Percentiles rank a stretch among this genome's conserved stretches.
phyloP scores from a whole-genome alignment of 2,797 vertebrate species.

The Sebastes elongatus region DNA sequence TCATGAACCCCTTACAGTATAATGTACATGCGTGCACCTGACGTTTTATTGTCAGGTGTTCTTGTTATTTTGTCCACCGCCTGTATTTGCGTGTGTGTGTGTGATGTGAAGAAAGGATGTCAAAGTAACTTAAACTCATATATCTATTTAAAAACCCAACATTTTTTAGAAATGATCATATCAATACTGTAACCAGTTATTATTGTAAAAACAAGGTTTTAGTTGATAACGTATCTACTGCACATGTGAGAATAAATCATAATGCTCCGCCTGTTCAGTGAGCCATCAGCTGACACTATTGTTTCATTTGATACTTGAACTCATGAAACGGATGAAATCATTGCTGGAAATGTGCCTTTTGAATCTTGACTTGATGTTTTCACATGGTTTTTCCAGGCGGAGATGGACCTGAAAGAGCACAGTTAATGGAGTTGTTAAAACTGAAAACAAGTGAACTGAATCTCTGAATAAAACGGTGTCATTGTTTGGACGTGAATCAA shows the following conservation, averaged over 20 bases:
- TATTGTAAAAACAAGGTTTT: neutral
- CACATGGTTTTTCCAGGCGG: conserved; percentile 14
- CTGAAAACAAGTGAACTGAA: conserved; percentile 31
- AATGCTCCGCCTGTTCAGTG: neutral
- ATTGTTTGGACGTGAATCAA: conserved; percentile 17
- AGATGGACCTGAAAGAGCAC: conserved; percentile 16
- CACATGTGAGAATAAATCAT: neutral
- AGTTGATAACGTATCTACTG: neutral
- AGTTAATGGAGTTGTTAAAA: conserved; percentile 23
- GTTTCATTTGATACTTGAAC: conserved; percentile 38
- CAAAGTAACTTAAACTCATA: neutral
- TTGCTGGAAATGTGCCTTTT: conserved; percentile 14
- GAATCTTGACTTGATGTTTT: conserved; percentile 26
- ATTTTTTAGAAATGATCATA: neutral
- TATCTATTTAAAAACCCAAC: neutral
- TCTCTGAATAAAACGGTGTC: conserved; percentile 19
- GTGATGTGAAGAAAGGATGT: neutral
- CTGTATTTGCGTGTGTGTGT: neutral
- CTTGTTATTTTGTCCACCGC: neutral
- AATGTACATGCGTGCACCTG: neutral
- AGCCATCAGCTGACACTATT: conserved; percentile 2
- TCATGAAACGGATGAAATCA: conserved; percentile 38
- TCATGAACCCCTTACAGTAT: neutral
- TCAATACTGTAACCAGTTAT: neutral
- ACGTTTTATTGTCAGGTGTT: neutral